Base-by-base conservation (phyloP, 2,113 vertebrate genomes). In the Eretmochelys imbricata region DNA sequence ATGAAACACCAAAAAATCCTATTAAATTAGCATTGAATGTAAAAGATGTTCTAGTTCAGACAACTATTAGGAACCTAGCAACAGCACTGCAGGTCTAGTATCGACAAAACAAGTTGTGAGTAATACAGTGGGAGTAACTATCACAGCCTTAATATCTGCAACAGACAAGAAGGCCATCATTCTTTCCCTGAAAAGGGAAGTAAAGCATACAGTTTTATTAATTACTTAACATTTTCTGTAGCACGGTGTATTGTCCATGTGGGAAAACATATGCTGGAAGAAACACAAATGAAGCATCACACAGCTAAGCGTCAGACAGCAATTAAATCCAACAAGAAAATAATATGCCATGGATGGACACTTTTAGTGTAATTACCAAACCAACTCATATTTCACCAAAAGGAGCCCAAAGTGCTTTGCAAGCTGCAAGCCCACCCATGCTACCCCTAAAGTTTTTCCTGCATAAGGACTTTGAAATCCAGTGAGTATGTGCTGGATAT, bases 401-500 rank as follows among this genome's bases (percentile, higher is more conserved):
- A 53, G 22, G 35, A 57, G n/a, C n/a, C 80, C n/a, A 46, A 42
- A 82, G 54, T 46, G 38, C 24, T 27, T 57, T 82, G 35, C 24
- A 59, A 92, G 84, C 90, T 81, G 62, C 0, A 0, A 80, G 65
- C 31, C 84, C 93, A 95, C 87, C 85, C 76, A 83, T 29, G n/a
- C 25, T 93, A 86, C 85, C 88, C 94, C 72, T 19, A 53, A 5
- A 55, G 13, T 89, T 92, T 86, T 93, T 95, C 95, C 95, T 96
- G 89, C 87, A 93, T 17, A 79, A 94, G 89, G 75, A 84, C 94
- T 95, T 78, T 86, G 55, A 93, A 93, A 79, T 8, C 90, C 96
- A 96, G 95, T 93, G 83, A 95, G 85, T 93, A 96, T 88, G 85
- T 94, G 97, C 62, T 88, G 85, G 90, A 93, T 92, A 90, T 92